Conservation (phyloP, 2,797 vertebrate species). For the Rhincodon typus region DNA sequence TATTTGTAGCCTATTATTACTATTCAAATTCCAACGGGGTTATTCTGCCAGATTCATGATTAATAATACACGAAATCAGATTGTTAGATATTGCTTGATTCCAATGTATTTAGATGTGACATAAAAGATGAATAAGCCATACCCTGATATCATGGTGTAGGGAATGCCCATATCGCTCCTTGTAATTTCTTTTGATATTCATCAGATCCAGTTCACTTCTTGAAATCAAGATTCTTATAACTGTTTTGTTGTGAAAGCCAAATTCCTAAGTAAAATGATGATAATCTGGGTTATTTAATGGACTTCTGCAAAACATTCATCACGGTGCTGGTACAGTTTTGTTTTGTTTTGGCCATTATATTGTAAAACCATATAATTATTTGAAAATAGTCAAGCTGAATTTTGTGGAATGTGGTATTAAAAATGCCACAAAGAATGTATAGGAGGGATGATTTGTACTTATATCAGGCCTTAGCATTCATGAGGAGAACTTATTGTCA, state of each 20-base stretch:
- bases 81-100: neutral
- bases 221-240: constrained; percentile 62
- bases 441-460: neutral
- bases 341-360: neutral
- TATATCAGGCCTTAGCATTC: neutral
- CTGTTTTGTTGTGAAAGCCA: constrained; percentile 67
- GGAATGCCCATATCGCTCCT: constrained; percentile 63
- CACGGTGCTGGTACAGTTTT: neutral
- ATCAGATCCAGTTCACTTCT: constrained; percentile 66
- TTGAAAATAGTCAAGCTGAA: neutral
- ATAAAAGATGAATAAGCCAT: constrained; percentile 44
- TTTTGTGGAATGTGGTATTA: neutral
- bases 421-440: neutral
- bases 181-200: constrained; percentile 59
- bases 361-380: neutral
- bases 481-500: neutral
- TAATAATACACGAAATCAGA: neutral
- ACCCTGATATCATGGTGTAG: constrained; percentile 65
- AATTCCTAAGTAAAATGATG: constrained; percentile 52
- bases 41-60: neutral
- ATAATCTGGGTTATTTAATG: constrained; percentile 32
- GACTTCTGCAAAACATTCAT: neutral
- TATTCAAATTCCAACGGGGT: neutral
- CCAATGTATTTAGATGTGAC: neutral
- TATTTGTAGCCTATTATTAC: neutral